These are phyloP conservation scores for human DNA, from an alignment of 2,113 vertebrate genomes.

Conservation along the genomic window GRCh38 chr5:135759501-135760000, in stretches of 20 bases:
- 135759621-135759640: not conserved
- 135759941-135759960: no score
- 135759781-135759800: not conserved
- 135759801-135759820: not conserved
- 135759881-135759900: no score
- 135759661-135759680: fast-evolving
- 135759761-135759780: not conserved
- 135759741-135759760: not conserved
- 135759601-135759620: not conserved
- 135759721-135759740: not conserved
- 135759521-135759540: fast-evolving
- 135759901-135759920: no score
- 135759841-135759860: no score
- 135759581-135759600: not conserved
- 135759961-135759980: no score
- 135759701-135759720: not conserved
- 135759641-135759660: not conserved
- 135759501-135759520: not conserved
- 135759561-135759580: fast-evolving
- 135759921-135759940: no score
- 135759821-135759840: no score
- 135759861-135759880: no score
- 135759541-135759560: not conserved
- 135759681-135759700: not conserved
- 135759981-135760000: no score